Evolutionary conservation across 2,113 vertebrate species (phyloP), one percentile per base, ranked within the genome.

Genomic region (Cryptotis parvus): DNA sequence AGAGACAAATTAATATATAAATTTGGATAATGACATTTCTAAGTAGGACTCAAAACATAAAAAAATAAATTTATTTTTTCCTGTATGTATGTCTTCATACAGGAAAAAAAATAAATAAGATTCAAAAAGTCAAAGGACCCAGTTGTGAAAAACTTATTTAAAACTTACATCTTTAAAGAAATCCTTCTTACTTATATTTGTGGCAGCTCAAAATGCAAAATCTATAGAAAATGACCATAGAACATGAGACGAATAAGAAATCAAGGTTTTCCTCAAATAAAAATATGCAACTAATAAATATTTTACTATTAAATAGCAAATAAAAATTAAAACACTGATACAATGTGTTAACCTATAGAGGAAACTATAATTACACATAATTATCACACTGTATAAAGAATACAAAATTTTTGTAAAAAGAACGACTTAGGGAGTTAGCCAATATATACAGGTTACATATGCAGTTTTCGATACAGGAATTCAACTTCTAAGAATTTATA

Each of bases 101-200:
- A 83, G 49, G 79, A 78, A 78, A 92, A n/a, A 85, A 78, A 78
- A 43, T 55, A 80, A 80, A 70, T 9, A 1, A 90, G n/a, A 37
- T 4, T 43, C 12, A 72, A 88, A n/a, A 93, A 85, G 22, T 75
- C 26, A 93, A 91, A 80, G 52, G 24, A 80, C 3, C 35, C 26
- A 39, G 8, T 35, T 49, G 15, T 14, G 31, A 27, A 77, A 55
- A 65, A 76, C 70, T 76, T 58, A 90, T 37, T 7, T 88, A 27
- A 65, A 91, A 75, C 16, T 68, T 20, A 16, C 16, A 74, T 74
- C n/a, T 82, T 9, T 31, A 9, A 35, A 10, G 79, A 86, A 92
- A 82, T 37, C 4, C 3, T 55, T 16, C 7, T 65, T 31, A 3
- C 6, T 85, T 52, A 80, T 52, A 68, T 86, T 55, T 9, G 5